phyloP scores from a whole-genome alignment of 2,797 vertebrate genomes.

The Melanogrammus aeglefinus region DNA sequence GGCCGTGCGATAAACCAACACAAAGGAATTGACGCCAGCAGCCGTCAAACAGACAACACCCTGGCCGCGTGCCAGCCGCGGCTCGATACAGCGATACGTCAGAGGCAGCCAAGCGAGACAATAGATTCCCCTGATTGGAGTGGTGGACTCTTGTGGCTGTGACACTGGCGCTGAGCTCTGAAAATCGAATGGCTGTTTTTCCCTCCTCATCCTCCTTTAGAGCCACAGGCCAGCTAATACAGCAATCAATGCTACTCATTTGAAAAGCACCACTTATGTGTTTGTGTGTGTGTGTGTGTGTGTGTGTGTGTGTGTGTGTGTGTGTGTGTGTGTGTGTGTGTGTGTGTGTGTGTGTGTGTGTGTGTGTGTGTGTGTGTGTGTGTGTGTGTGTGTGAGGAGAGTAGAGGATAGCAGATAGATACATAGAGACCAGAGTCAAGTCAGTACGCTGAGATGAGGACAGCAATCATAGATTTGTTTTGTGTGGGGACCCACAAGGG shows the following conservation, averaged over 20 bases:
- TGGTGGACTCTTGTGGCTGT: conserved; percentile 61
- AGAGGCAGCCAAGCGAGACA: conserved; percentile 68
- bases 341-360: too few species aligned
- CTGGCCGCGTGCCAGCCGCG: conserved; percentile 70
- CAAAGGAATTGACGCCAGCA: conserved; percentile 59
- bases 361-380: too few species aligned
- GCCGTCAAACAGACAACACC: conserved; percentile 65
- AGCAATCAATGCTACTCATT: conserved; percentile 72
- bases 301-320: too few species aligned
- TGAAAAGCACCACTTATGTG: conserved; percentile 53
- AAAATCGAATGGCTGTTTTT: conserved; percentile 64
- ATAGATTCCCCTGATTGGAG: conserved; percentile 74
- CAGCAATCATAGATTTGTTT: conserved; percentile 36
- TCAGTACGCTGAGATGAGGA: conserved; percentile 40
- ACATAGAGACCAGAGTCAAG: conserved; percentile 39
- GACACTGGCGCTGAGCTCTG: conserved; percentile 59
- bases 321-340: too few species aligned
- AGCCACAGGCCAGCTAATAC: conserved; percentile 61
- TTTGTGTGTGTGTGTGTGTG: too few species aligned
- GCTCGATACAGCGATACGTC: conserved; percentile 72
- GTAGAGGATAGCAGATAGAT: conserved; percentile 36
- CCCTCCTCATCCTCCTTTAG: conserved; percentile 39
- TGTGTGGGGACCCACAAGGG: too few species aligned
- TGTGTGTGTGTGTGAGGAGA: conserved; percentile 7
- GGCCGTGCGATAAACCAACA: conserved; percentile 3